These are phyloP conservation scores for Lydus trimaculatus DNA, from an alignment of 2,888 invertebrate species.

Conservation along the genomic window DNA sequence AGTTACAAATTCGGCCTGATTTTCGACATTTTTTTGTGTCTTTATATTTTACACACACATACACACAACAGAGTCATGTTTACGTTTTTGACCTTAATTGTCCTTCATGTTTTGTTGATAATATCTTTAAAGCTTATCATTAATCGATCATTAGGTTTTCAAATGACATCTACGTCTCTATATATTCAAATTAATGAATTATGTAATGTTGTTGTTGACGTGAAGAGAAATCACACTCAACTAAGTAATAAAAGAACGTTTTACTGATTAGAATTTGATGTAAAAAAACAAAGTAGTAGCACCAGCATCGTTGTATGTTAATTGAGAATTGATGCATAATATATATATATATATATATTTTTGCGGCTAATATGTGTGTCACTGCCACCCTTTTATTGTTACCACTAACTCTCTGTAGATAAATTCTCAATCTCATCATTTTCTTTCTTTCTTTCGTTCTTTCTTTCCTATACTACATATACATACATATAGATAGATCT, in stretches of 20 bases:
- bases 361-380: not conserved
- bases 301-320: too few species aligned
- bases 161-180: not conserved
- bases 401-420: not conserved
- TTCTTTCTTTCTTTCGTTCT: not conserved
- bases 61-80: too few species aligned
- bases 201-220: not conserved
- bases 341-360: not conserved
- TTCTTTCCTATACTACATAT: not conserved
- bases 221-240: not conserved
- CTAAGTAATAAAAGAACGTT: not conserved
- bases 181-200: not conserved
- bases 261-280: too few species aligned
- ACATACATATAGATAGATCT: conserved; percentile 12
- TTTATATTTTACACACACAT: not conserved
- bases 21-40: not conserved
- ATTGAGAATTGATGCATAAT: not conserved
- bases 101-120: not conserved
- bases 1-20: not conserved
- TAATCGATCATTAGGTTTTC: not conserved
- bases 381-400: not conserved
- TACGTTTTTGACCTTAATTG: not conserved
- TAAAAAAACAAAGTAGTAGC: too few species aligned
- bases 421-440: conserved; percentile 6
- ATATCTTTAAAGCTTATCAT: not conserved